Evolutionary conservation across 2,113 vertebrate genomes (phyloP), one percentile per base, ranked within the genome.

Genomic region (Chitala chitala): DNA sequence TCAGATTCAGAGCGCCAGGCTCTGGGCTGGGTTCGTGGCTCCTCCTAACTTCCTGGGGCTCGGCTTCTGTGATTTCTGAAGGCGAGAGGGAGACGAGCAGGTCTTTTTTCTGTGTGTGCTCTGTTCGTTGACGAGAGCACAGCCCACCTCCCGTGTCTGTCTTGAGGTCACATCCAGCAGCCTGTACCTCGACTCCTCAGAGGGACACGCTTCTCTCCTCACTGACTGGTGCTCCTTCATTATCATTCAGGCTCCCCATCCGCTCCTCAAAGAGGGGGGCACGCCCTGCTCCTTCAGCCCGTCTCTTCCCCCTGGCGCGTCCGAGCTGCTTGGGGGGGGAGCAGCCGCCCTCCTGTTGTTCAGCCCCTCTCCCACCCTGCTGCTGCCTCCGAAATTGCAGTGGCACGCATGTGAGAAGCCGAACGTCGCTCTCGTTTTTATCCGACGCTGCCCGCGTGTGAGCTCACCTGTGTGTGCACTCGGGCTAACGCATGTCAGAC

Each of bases 221-320:
- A 82, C 86, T 84, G 72, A 81, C 85, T 82, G 80, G 42, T 83
- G 82, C 82, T 76, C 79, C 77, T 86, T 87, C 86, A 89, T 90
- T 89, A 85, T 88, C 84, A 89, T 88, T 88, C 87, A 79, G 76
- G 83, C 84, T 87, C 84, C 86, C 85, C 80, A 75, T 84, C 83
- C 83, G 83, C 78, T 77, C 75, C 78, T 84, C 80, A 75, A 80
- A 84, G 78, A 80, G 82, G 82, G n/a, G 79, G 58, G 82, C 83
- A 77, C 81, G 75, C 87, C 83, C 84, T 86, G 84, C 84, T 82
- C 81, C 82, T 82, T 82, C 83, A 83, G 83, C 80, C 85, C 78
- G 81, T 81, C 79, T 79, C 81, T 81, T 76, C 75, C 84, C 82
- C 74, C 71, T 84, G 84, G 84, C 82, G 86, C 79, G 86, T 71